These are phyloP conservation scores for Harpegnathos saltator DNA, from an alignment of 1,140 invertebrate genomes.

Conservation along the genomic window DNA sequence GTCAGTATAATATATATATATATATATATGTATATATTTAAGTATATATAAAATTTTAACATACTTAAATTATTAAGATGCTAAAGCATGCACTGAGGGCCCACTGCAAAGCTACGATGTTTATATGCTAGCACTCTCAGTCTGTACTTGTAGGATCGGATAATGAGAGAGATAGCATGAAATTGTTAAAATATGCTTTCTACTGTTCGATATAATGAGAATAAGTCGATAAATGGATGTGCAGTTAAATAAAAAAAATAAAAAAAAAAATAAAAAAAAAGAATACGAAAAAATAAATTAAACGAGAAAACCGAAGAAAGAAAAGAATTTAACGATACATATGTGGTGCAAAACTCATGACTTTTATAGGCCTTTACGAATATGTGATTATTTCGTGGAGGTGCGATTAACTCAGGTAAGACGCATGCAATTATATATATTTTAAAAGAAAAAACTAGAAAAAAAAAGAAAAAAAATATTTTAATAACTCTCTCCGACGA, in stretches of 20 bases:
- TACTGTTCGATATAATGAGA: conserved; percentile 22
- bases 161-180: conserved; percentile 24
- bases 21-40: conserved; percentile 32
- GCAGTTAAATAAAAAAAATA: neutral
- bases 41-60: conserved; percentile 57
- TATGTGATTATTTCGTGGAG: neutral
- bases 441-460: too few relatives aligned
- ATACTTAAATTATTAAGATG: conserved; percentile 58
- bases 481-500: neutral
- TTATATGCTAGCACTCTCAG: conserved; percentile 29
- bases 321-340: conserved; percentile 1
- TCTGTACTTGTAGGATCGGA: conserved; percentile 37
- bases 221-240: conserved; percentile 4
- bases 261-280: conserved; percentile 2
- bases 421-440: conserved; percentile 37
- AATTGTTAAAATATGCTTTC: conserved; percentile 36
- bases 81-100: conserved; percentile 71
- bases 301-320: neutral
- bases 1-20: conserved; percentile 40
- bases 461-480: conserved; percentile 7
- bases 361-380: neutral
- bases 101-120: conserved; percentile 70
- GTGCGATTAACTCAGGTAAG: conserved; percentile 3
- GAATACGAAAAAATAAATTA: neutral
- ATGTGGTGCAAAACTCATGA: neutral